Evolutionary conservation across 2,113 vertebrate species (phyloP).

Genomic region (Rhineura floridana): DNA sequence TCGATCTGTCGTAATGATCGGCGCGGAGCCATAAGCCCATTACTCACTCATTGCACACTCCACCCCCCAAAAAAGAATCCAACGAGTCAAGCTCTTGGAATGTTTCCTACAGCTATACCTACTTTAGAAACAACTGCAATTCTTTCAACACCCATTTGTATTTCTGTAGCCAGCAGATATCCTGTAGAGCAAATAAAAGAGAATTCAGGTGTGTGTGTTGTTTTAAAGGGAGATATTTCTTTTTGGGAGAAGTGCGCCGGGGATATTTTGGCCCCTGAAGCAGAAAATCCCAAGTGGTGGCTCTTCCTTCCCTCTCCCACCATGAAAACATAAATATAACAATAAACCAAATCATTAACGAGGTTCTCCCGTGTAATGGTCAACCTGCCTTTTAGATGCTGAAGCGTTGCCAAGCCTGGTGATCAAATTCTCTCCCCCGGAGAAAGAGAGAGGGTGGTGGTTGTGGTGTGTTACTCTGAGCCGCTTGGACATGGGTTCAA

Average conservation of each 20-base stretch:
- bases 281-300: no score
- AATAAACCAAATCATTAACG: not conserved
- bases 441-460: no score
- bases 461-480: not conserved
- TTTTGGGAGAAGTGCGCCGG: not conserved
- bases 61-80: slow-evolving; percentile 4
- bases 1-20: slow-evolving; percentile 54
- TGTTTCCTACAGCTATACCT: slow-evolving; percentile 32
- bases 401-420: not conserved
- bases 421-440: not conserved
- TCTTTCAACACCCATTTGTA: not conserved
- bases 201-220: not conserved
- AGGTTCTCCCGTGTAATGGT: not conserved
- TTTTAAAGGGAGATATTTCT: not conserved
- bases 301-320: not conserved
- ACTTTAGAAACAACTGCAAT: not conserved
- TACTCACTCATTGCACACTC: not conserved
- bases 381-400: not conserved
- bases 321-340: not conserved
- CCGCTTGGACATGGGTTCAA: not conserved
- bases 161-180: not conserved
- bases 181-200: not conserved
- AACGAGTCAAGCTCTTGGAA: slow-evolving; percentile 7
- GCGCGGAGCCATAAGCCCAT: slow-evolving; percentile 46
- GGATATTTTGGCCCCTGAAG: not conserved